These are phyloP conservation scores for Muntiacus reevesi DNA, from an alignment of 2,113 vertebrate species.

Conservation along the genomic window DNA sequence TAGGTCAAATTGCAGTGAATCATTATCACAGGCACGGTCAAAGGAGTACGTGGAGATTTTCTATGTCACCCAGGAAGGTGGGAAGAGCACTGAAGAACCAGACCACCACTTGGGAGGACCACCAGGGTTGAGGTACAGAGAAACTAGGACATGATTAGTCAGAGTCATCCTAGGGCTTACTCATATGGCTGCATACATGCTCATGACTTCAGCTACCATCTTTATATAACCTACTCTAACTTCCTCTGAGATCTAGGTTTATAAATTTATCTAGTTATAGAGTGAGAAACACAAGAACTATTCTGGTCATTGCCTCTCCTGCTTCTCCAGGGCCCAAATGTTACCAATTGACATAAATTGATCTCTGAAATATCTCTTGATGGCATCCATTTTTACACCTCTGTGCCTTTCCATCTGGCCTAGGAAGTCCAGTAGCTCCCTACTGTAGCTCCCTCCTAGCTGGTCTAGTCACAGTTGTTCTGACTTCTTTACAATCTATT, in stretches of 20 bases:
- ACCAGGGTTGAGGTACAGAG: background rate
- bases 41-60: background rate
- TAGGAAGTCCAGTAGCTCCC: background rate
- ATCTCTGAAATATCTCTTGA: background rate
- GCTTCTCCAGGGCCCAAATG: background rate
- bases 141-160: background rate
- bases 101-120: background rate
- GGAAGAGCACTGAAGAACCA: background rate
- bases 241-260: background rate
- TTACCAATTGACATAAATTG: background rate
- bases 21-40: background rate
- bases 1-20: background rate
- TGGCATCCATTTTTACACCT: background rate
- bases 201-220: background rate
- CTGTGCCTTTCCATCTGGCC: background rate
- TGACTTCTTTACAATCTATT: background rate
- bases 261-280: background rate
- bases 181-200: accelerated
- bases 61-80: background rate
- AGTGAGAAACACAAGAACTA: background rate
- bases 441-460: background rate
- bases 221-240: background rate
- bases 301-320: background rate
- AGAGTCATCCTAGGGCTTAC: background rate
- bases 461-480: background rate